Base-by-base conservation (phyloP, 2,888 invertebrate species). In the Xestobium rufovillosum region DNA sequence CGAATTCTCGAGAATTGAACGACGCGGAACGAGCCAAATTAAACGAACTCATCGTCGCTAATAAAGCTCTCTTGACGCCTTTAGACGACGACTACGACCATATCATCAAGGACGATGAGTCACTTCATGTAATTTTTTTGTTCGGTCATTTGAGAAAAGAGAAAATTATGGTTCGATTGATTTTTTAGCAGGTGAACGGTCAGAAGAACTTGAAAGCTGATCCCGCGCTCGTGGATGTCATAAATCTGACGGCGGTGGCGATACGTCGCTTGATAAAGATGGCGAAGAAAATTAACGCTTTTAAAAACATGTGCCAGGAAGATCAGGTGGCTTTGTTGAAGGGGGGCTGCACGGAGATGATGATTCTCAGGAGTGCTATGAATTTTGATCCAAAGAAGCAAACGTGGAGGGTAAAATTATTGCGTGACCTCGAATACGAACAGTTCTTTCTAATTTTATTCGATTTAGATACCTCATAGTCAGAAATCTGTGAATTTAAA, bases 301-400 rank as follows among this genome's bases (percentile, higher is more conserved):
- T 97, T 65, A 86, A 87, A 60, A 85, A 83, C 55, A 83, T 97
- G 77, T 89, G 90, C 57, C 90, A 94, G 56, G 90, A 89, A 52
- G 95, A 96, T 64, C 95, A 96, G 68, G 80, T 90, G 41, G 76
- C 76, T 3, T 67, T 91, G 8, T 65, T 94, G 4, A 94, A 92
- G 63, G 92, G 94, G 1, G 92, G 95, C 1, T 92, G 92, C 57
- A 92, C 91, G 31, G 96, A 97, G 67, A 86, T 97, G 80, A 84
- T 97, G 80, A 84, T 97, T 39, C 73, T 97, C 34, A 73, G 94
- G 9, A 92, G 95, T 47, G 89, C 89, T 0, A 84, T 89, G 72
- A 87, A 86, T 30, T 97, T 92, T 58, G 91, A 95, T 59, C 79
- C 81, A 1, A 87, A 86, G 49, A 78, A 83, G 49, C 83, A 90